phyloP scores from a whole-genome alignment of 2,888 invertebrate genomes.

The Pecten maximus region DNA sequence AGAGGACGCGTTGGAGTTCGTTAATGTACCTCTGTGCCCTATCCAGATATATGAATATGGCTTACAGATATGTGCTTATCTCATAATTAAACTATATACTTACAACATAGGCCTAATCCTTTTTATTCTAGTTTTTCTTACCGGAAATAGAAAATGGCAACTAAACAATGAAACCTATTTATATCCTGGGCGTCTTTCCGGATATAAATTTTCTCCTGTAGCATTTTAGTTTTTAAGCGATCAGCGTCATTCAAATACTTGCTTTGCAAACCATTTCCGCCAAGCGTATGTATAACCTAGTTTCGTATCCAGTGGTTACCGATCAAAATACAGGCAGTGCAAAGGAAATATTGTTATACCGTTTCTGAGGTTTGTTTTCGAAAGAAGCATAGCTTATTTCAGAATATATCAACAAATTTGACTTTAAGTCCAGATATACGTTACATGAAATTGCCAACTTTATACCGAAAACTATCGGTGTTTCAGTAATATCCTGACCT shows the following conservation, averaged over 20 bases:
- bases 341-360: background rate
- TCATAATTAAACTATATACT: too few species aligned
- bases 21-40: too few species aligned
- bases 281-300: background rate
- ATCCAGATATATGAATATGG: too few species aligned
- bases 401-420: too few species aligned
- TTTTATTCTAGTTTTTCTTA: too few species aligned
- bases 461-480: too few species aligned
- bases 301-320: slow-evolving; percentile 2
- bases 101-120: too few species aligned
- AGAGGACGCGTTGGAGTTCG: too few species aligned
- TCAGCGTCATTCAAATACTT: background rate
- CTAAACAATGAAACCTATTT: background rate
- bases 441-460: too few species aligned
- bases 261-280: background rate
- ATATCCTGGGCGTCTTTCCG: background rate
- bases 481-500: too few species aligned
- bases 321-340: slow-evolving; percentile 11
- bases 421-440: too few species aligned
- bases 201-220: background rate
- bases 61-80: too few species aligned
- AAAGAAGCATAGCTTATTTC: background rate
- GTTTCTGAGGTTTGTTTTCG: background rate
- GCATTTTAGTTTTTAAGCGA: background rate
- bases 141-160: background rate